Evolutionary conservation across 2,113 vertebrate genomes (phyloP).

Genomic region (Plotosus lineatus): DNA sequence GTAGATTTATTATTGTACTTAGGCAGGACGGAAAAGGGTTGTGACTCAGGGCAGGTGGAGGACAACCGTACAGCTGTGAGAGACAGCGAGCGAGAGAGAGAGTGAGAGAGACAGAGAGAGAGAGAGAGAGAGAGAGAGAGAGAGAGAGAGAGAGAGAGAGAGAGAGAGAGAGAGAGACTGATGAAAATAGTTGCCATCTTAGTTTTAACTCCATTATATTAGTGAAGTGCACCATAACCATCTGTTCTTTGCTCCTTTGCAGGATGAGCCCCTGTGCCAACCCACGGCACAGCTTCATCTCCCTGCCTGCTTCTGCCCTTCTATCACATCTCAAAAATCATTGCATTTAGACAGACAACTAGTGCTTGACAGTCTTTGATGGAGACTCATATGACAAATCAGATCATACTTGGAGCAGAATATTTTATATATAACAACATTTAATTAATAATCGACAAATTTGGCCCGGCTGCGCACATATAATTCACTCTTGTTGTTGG

Average conservation of each 20-base stretch:
- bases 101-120: constrained; percentile 44
- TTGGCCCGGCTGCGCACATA: neutral
- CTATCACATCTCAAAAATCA: neutral
- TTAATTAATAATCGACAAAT: neutral
- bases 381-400: neutral
- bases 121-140: neutral
- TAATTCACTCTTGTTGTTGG: neutral
- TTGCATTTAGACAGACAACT: constrained; percentile 10
- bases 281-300: constrained; percentile 25
- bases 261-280: constrained; percentile 41
- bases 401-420: neutral
- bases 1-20: constrained; percentile 79
- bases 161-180: constrained; percentile 37
- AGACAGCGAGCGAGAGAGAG: constrained; percentile 41
- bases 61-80: constrained; percentile 59
- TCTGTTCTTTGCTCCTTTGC: constrained; percentile 42
- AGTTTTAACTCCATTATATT: constrained; percentile 54
- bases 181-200: constrained; percentile 61
- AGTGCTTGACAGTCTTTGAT: neutral
- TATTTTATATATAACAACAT: neutral
- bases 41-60: constrained; percentile 50
- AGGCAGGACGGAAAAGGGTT: constrained; percentile 70
- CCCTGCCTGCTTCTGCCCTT: constrained; percentile 37
- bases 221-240: constrained; percentile 47
- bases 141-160: constrained; percentile 20